Evolutionary conservation across 2,797 vertebrate species (phyloP).

Genomic region (Acrocephalus scirpaceus): DNA sequence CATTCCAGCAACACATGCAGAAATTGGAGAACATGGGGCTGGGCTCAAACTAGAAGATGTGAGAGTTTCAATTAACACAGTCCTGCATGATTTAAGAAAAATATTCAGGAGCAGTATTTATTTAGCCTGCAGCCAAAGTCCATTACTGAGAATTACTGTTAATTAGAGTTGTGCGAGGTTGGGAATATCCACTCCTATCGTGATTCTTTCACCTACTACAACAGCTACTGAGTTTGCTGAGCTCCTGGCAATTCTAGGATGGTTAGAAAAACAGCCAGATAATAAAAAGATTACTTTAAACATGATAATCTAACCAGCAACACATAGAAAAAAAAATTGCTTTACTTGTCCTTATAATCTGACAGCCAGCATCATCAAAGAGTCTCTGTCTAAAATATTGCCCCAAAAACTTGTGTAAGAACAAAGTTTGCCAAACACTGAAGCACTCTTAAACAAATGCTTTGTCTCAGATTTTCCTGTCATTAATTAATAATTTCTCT

Average conservation of each 20-base stretch:
- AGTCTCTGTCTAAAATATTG: background rate
- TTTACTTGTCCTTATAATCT: slow-evolving; percentile 33
- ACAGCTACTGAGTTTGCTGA: slow-evolving; percentile 23
- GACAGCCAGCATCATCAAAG: slow-evolving; percentile 17
- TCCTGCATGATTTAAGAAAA: slow-evolving; percentile 66
- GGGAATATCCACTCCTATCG: slow-evolving; percentile 59
- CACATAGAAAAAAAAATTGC: slow-evolving; percentile 33
- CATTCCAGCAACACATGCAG: background rate
- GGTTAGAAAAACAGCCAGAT: slow-evolving; percentile 13
- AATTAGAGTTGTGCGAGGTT: slow-evolving; percentile 69
- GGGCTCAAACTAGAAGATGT: slow-evolving; percentile 49
- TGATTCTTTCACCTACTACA: slow-evolving; percentile 55
- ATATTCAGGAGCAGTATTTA: slow-evolving; percentile 69
- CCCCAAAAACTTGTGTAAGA: background rate
- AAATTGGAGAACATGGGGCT: slow-evolving; percentile 18
- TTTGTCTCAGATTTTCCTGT: background rate
- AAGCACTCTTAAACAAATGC: background rate
- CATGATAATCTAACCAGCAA: slow-evolving; percentile 31
- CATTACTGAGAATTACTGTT: slow-evolving; percentile 71
- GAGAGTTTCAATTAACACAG: slow-evolving; percentile 72
- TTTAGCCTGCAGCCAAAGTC: slow-evolving; percentile 69
- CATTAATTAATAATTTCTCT: background rate
- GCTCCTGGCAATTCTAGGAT: slow-evolving; percentile 51
- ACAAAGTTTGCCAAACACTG: background rate
- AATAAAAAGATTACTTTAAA: slow-evolving; percentile 53